A percentile compares a stretch with the other conserved stretches of the same genome.
phyloP scores from a whole-genome alignment of 2,113 vertebrate genomes.

The Trachemys scripta region DNA sequence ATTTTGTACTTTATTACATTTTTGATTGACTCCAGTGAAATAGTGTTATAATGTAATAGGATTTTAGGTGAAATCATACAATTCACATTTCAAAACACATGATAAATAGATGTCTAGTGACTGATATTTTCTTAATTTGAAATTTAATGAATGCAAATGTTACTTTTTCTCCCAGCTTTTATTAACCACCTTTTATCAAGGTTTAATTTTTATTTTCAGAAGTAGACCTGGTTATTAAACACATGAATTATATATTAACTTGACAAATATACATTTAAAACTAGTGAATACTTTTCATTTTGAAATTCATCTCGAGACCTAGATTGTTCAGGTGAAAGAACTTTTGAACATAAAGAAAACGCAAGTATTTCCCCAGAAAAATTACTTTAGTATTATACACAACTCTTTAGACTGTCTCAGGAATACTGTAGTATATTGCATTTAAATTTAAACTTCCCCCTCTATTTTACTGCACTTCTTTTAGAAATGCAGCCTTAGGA shows the following conservation, averaged over 20 bases:
- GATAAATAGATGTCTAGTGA: neutral
- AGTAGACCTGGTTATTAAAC: neutral
- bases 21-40: conserved; percentile 24
- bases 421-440: neutral
- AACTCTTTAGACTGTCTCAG: neutral
- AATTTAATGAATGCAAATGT: neutral
- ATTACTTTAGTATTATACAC: neutral
- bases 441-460: neutral
- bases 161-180: neutral
- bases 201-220: conserved; percentile 14
- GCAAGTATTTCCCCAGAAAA: neutral
- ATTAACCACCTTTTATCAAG: neutral
- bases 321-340: neutral
- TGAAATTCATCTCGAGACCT: neutral
- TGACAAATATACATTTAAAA: neutral
- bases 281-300: neutral
- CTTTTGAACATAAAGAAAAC: neutral
- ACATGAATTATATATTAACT: neutral
- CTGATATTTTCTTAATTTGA: neutral
- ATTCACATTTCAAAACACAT: neutral
- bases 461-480: neutral
- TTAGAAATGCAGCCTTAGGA: neutral
- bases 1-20: conserved; percentile 3
- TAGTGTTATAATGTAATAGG: neutral
- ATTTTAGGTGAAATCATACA: conserved; percentile 11